Base-by-base conservation (phyloP, 1,140 invertebrate genomes). In the Monochamus saltuarius region DNA sequence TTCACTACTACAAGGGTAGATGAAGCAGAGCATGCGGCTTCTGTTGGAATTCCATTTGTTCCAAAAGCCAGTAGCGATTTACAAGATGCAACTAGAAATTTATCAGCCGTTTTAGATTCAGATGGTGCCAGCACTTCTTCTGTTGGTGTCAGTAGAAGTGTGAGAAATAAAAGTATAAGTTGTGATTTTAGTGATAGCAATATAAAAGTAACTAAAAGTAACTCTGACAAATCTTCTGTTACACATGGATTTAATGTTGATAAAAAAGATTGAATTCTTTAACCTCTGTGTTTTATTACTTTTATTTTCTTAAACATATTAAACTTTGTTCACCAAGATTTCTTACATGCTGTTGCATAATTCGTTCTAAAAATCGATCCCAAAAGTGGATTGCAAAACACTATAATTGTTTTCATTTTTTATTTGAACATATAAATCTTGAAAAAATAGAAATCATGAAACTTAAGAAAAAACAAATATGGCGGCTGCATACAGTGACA, bases 1-100 rank as follows among this genome's bases (percentile, higher is more conserved):
- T 74, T 81, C 10, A 78, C 78, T 1, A 78, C 75, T 2, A 76
- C 77, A 57, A 70, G 76, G 17, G 77, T 73, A 6, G 75, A 79
- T 29, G 77, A 81, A 69, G 65, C 78, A 8, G 77, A 79, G 54
- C 75, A 76, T 49, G 78, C 77, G 1, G 69, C 69, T 11, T 68
- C 68, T 8, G 50, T 72, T 10, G 69, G 69, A 29, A 45, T 64
- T 46, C n/a, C 35, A 50, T 34, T 34, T 47, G 17, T 47, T 14
- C 17, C 45, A 14, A 47, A 16, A 47, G 17, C 4, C 14, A 22
- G 14, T 11, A 47, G 56, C 59, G 40, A 50, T 52, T 56, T 60
- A 58, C 38, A 29, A 29, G 22, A 29, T 29, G 22, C 22, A 6
- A 29, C 22, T 29, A 29, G 22, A 29, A 29, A 29, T 29, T 29